Percentiles rank a stretch among this genome's conserved stretches.
phyloP scores from a whole-genome alignment of 2,888 invertebrate species.

The Lasioglossum figueresi region DNA sequence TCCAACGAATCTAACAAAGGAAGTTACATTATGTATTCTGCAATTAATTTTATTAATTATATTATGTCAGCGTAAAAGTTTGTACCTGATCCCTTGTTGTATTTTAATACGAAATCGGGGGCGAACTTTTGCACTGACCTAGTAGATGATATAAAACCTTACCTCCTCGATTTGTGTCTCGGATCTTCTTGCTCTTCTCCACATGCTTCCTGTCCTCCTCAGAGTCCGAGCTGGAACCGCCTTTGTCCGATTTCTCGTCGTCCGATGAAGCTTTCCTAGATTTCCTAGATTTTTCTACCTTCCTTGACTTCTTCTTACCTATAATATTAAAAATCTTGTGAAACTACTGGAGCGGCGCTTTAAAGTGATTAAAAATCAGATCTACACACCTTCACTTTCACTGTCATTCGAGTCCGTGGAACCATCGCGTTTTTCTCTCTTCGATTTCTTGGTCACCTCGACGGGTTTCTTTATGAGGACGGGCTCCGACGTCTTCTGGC shows the following conservation, averaged over 20 bases:
- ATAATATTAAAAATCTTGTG: conserved; percentile 7
- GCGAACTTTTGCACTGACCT: neutral
- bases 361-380: neutral
- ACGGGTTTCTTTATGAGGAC: conserved; percentile 73
- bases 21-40: neutral
- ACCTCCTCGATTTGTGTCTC: conserved; percentile 78
- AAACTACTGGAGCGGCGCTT: neutral
- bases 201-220: conserved; percentile 84
- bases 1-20: conserved; percentile 77
- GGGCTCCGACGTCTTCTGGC: conserved; percentile 74
- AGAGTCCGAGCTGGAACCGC: conserved; percentile 85
- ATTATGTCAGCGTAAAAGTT: too few species aligned
- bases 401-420: conserved; percentile 81
- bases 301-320: conserved; percentile 80
- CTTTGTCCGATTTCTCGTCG: conserved; percentile 85
- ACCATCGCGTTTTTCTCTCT: conserved; percentile 79
- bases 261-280: conserved; percentile 82
- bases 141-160: neutral
- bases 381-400: conserved; percentile 73
- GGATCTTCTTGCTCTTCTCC: conserved; percentile 78
- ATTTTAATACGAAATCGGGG: neutral
- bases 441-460: conserved; percentile 74
- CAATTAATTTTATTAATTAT: neutral
- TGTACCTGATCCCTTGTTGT: too few species aligned
- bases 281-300: conserved; percentile 78